phyloP scores from a whole-genome alignment of 2,888 invertebrate genomes.

The Stictocephala bisonia region DNA sequence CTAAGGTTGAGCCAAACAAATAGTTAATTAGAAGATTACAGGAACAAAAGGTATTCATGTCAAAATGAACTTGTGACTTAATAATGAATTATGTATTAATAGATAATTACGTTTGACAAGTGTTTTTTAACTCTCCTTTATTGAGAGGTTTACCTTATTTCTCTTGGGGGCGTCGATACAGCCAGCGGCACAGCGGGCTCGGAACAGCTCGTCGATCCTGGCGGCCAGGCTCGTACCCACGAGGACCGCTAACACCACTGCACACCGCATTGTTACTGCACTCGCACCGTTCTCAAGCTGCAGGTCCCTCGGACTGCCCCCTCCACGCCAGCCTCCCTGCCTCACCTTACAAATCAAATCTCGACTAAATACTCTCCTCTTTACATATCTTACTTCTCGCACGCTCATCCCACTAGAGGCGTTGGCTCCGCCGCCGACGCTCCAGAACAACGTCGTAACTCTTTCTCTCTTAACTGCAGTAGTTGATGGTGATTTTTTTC shows the following conservation, averaged over 20 bases:
- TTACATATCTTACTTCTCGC: neutral
- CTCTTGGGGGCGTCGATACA: neutral
- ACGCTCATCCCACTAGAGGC: neutral
- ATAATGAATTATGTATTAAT: too few species aligned
- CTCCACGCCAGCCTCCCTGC: neutral
- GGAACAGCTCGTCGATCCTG: neutral
- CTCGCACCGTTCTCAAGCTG: too few species aligned
- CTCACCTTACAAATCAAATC: constrained; percentile 33
- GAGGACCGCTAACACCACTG: neutral
- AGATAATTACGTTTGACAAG: too few species aligned
- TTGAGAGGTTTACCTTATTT: neutral
- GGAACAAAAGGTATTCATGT: too few species aligned
- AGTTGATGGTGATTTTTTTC: too few species aligned
- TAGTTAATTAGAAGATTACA: too few species aligned
- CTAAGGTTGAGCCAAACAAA: too few species aligned
- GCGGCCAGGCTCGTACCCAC: neutral
- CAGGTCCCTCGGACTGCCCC: neutral
- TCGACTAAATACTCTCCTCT: constrained; percentile 32
- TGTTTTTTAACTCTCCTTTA: too few species aligned
- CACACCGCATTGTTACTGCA: neutral
- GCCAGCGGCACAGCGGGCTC: neutral
- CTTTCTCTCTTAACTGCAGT: too few species aligned
- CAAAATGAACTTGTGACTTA: too few species aligned
- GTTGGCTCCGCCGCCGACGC: neutral
- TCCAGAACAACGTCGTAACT: neutral